Conservation (phyloP, 2,888 invertebrate genomes). For the Cacoxenus indagator region DNA sequence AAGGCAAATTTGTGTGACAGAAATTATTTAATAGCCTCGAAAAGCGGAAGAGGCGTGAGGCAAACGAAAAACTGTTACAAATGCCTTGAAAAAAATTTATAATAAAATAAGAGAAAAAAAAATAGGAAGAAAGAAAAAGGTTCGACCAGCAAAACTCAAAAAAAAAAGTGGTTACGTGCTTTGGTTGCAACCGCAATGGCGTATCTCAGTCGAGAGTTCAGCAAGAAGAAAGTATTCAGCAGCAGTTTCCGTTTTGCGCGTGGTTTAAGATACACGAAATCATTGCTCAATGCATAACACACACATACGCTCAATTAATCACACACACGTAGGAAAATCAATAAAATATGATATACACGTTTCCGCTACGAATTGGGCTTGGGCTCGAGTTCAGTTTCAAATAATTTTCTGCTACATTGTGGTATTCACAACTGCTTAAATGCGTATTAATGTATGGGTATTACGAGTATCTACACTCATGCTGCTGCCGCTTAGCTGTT, state of each 20-base stretch:
- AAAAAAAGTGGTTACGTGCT: neutral
- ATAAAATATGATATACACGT: neutral
- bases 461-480: too few species aligned
- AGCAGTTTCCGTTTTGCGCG: neutral
- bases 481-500: too few species aligned
- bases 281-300: too few species aligned
- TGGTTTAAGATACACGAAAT: neutral
- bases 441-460: too few species aligned
- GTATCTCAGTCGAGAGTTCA: neutral
- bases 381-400: neutral
- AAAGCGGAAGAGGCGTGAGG: neutral
- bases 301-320: too few species aligned
- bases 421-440: too few species aligned
- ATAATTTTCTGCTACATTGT: neutral
- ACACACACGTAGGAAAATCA: neutral
- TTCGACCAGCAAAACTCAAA: neutral
- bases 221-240: neutral
- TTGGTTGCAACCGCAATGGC: neutral
- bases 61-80: neutral
- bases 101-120: neutral
- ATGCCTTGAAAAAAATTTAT: neutral
- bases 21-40: slow-evolving; percentile 54
- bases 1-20: slow-evolving; percentile 63
- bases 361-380: neutral
- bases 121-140: neutral